phyloP scores from a whole-genome alignment of 2,888 invertebrate species.

The Hyles lineata region DNA sequence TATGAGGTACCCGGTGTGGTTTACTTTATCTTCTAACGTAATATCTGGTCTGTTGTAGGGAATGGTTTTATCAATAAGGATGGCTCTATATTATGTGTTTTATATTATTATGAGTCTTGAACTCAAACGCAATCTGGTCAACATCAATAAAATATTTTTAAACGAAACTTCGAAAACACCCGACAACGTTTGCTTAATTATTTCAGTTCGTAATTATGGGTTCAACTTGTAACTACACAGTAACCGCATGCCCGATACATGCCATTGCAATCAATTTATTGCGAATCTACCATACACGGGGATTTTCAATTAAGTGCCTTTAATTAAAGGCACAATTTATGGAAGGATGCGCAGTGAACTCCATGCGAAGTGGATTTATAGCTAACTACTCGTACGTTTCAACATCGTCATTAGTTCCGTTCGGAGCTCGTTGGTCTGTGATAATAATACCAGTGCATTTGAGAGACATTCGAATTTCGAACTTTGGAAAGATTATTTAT shows the following conservation, averaged over 20 bases:
- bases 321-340: conserved; percentile 17
- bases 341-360: conserved; percentile 10
- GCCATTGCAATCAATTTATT: conserved; percentile 16
- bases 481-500: not conserved
- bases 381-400: conserved; percentile 4
- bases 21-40: too few relatives aligned
- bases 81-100: too few relatives aligned
- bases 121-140: too few relatives aligned
- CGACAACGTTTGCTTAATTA: not conserved
- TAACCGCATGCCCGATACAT: not conserved
- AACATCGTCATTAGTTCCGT: not conserved
- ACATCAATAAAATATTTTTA: too few relatives aligned
- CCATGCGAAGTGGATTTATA: conserved; percentile 8
- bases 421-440: not conserved
- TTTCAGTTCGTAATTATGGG: not conserved
- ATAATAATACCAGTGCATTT: not conserved
- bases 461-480: not conserved
- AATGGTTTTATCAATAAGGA: too few relatives aligned
- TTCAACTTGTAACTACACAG: not conserved
- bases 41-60: too few relatives aligned
- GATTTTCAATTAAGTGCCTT: conserved; percentile 22
- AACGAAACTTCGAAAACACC: not conserved
- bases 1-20: too few relatives aligned
- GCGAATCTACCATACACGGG: conserved; percentile 6
- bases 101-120: too few relatives aligned